Percentiles rank a stretch among this genome's conserved stretches.
phyloP scores from a whole-genome alignment of 2,888 invertebrate genomes.

The Eupeodes latifasciatus region DNA sequence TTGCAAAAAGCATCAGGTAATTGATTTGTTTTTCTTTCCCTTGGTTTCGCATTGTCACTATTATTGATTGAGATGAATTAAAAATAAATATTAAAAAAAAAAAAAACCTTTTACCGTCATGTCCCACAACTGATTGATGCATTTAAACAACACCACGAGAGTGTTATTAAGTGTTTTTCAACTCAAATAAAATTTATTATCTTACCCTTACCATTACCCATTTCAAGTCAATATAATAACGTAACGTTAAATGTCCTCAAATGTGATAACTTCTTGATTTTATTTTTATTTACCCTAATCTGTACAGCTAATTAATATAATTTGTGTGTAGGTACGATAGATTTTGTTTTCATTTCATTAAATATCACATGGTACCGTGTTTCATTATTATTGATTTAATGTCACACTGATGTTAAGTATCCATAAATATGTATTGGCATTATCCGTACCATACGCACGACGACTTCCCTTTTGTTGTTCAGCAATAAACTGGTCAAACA shows the following conservation, averaged over 20 bases:
- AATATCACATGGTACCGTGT: conserved; percentile 58
- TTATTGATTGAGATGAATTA: conserved; percentile 27
- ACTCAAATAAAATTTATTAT: background rate
- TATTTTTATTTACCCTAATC: conserved; percentile 18
- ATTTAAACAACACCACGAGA: background rate
- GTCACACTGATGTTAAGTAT: conserved; percentile 46
- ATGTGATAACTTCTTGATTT: too few relatives aligned
- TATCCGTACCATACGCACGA: conserved; percentile 32
- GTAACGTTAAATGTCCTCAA: background rate
- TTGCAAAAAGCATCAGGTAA: conserved; percentile 22
- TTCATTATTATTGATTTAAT: conserved; percentile 52
- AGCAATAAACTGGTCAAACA: conserved; percentile 25
- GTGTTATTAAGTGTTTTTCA: conserved; percentile 18
- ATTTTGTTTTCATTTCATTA: conserved; percentile 30
- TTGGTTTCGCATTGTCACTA: background rate
- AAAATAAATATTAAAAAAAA: background rate
- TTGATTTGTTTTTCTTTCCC: conserved; percentile 15
- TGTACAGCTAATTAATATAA: conserved; percentile 28
- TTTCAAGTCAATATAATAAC: background rate
- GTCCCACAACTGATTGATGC: background rate
- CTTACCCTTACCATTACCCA: background rate
- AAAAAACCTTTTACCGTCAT: background rate
- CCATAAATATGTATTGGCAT: conserved; percentile 38
- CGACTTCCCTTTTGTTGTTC: conserved; percentile 31
- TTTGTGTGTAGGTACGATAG: background rate